phyloP scores from a whole-genome alignment of 2,113 vertebrate genomes.

The Neodontobutis hainanensis region DNA sequence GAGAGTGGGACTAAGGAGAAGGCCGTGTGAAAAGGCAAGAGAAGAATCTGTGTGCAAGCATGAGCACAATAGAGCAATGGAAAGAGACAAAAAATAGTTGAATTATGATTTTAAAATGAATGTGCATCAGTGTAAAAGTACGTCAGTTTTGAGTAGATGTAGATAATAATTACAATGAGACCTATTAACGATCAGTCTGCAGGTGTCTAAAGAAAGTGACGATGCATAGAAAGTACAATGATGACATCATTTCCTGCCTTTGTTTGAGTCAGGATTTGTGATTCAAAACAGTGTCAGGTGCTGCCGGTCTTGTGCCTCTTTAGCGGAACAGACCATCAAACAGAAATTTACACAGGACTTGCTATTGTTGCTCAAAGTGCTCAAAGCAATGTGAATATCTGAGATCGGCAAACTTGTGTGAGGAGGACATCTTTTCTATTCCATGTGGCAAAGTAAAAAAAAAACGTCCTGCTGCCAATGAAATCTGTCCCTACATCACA shows the following conservation, averaged over 20 bases:
- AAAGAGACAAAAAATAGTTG: conserved; percentile 40
- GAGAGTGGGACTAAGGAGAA: conserved; percentile 22
- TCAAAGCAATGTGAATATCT: neutral
- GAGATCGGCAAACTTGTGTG: neutral
- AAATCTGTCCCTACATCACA: neutral
- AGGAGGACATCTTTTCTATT: too few species aligned
- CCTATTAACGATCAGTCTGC: conserved; percentile 10
- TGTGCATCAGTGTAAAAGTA: neutral
- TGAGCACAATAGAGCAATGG: conserved; percentile 31
- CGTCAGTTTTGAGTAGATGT: neutral
- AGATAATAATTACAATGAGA: neutral
- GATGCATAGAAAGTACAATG: conserved; percentile 16
- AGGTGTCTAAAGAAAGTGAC: conserved; percentile 16
- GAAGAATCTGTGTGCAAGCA: conserved; percentile 26
- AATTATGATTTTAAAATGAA: conserved; percentile 7
- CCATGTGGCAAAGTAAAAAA: neutral
- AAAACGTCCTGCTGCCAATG: neutral
- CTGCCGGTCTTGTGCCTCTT: conserved; percentile 12
- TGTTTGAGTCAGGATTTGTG: conserved; percentile 48
- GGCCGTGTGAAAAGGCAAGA: conserved; percentile 52
- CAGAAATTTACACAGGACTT: neutral
- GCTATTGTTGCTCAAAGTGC: neutral
- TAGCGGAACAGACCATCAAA: neutral
- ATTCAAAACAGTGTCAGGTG: conserved; percentile 57
- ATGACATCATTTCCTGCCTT: conserved; percentile 65